phyloP scores from a whole-genome alignment of 1,140 invertebrate genomes.

The Lepidotrigona ventralis region DNA sequence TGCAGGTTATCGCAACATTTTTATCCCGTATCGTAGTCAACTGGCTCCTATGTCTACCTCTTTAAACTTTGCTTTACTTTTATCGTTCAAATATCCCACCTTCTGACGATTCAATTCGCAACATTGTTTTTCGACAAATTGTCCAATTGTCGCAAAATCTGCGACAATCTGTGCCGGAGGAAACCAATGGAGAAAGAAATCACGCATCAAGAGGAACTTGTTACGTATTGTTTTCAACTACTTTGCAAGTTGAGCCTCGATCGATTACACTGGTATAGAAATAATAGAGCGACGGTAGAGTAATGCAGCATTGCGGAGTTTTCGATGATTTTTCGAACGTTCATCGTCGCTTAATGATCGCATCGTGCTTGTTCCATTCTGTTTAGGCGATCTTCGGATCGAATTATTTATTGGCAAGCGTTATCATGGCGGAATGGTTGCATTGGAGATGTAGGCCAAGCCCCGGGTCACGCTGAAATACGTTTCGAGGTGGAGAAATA shows the following conservation, averaged over 20 bases:
- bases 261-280: too few relatives aligned
- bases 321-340: too few relatives aligned
- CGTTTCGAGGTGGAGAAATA: conserved; percentile 46
- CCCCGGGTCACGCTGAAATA: not conserved
- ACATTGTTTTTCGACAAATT: not conserved
- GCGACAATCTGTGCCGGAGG: too few relatives aligned
- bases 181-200: too few relatives aligned
- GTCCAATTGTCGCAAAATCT: too few relatives aligned
- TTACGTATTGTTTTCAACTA: too few relatives aligned
- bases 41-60: not conserved
- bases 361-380: not conserved
- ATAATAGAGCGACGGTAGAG: too few relatives aligned
- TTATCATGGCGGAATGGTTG: not conserved
- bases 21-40: not conserved
- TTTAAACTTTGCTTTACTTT: not conserved
- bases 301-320: too few relatives aligned
- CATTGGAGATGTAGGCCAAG: conserved; percentile 34
- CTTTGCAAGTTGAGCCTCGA: too few relatives aligned
- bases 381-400: not conserved
- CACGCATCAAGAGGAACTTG: too few relatives aligned
- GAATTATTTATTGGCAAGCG: not conserved
- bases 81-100: not conserved
- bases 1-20: not conserved
- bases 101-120: too few relatives aligned
- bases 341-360: not conserved